Conservation (phyloP, 2,888 invertebrate genomes). For the Fragum fragum region DNA sequence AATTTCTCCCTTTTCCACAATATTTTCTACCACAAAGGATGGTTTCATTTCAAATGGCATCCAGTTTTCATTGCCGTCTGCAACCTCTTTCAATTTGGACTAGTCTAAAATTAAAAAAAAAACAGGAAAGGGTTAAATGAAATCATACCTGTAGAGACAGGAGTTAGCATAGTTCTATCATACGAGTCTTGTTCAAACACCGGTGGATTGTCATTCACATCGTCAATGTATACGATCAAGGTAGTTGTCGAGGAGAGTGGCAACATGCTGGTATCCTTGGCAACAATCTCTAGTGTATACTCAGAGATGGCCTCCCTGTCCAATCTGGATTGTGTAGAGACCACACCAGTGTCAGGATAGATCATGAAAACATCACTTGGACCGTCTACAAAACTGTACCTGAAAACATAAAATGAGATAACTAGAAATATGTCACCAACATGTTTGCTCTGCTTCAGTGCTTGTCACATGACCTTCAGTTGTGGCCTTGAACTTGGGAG, state of each 20-base stretch:
- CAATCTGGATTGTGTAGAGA: conserved; percentile 90
- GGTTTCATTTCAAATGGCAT: no score
- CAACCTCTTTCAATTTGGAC: no score
- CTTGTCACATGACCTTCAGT: no score
- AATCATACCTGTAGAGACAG: conserved; percentile 90
- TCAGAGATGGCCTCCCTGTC: conserved; percentile 91
- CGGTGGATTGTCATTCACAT: conserved; percentile 94
- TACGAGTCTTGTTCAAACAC: conserved; percentile 89
- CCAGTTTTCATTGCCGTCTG: no score
- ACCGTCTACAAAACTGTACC: conserved; percentile 21
- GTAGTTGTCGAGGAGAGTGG: conserved; percentile 88
- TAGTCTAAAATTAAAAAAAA: no score
- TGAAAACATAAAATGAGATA: not conserved
- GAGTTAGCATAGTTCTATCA: conserved; percentile 94
- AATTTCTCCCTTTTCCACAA: no score
- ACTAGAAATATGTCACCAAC: no score
- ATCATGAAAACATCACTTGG: conserved; percentile 90
- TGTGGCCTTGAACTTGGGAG: no score
- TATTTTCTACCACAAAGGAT: no score
- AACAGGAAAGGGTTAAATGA: no score
- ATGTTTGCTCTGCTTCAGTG: no score
- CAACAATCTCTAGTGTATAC: conserved; percentile 85
- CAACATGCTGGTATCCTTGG: conserved; percentile 82
- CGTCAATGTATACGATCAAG: conserved; percentile 89
- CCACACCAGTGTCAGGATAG: conserved; percentile 92